Percentiles rank a stretch among this genome's conserved stretches.
These are phyloP conservation scores for Parotocinclus haroldoi DNA, from an alignment of 2,797 vertebrate species.

Conservation along the genomic window DNA sequence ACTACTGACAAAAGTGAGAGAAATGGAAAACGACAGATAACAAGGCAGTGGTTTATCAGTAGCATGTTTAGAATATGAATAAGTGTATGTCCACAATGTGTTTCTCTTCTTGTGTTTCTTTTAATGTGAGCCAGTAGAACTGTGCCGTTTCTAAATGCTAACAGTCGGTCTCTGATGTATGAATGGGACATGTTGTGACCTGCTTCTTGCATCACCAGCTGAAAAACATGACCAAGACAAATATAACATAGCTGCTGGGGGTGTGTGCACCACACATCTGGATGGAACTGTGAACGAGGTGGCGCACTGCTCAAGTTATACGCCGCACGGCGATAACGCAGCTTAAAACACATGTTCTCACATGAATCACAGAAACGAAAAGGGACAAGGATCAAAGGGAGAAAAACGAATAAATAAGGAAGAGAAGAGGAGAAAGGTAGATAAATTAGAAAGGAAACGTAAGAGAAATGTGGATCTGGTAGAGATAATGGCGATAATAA, in stretches of 20 bases:
- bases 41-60: no score
- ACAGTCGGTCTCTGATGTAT: slow-evolving; percentile 10
- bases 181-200: slow-evolving; percentile 14
- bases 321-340: not conserved
- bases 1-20: no score
- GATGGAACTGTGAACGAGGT: slow-evolving; percentile 12
- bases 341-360: not conserved
- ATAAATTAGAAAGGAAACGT: not conserved
- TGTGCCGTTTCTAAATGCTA: slow-evolving; percentile 6
- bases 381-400: not conserved
- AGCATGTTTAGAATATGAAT: no score
- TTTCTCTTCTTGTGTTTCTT: not conserved
- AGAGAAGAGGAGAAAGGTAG: not conserved
- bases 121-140: no score
- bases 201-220: slow-evolving; percentile 22
- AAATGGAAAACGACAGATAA: no score
- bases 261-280: slow-evolving; percentile 26
- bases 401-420: not conserved
- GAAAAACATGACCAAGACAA: slow-evolving; percentile 28
- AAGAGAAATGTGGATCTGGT: no score
- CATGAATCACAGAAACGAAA: not conserved
- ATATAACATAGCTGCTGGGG: slow-evolving; percentile 24
- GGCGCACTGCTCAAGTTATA: slow-evolving; percentile 21
- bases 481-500: no score
- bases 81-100: not conserved